phyloP scores from a whole-genome alignment of 2,797 vertebrate genomes.

The Pipistrellus nathusii region DNA sequence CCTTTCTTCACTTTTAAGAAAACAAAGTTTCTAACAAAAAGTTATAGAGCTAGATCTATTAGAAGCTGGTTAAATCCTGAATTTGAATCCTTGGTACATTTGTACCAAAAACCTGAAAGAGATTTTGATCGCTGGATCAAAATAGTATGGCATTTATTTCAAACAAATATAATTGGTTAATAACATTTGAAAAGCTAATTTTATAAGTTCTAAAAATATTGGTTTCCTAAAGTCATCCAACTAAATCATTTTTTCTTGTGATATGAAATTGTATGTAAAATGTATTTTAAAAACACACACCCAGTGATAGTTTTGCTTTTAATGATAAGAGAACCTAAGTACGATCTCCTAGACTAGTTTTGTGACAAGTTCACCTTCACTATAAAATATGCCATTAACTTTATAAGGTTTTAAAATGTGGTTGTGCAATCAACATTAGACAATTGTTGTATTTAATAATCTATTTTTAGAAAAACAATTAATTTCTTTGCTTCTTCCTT shows the following conservation, averaged over 20 bases:
- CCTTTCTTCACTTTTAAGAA: constrained; percentile 15
- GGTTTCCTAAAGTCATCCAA: constrained; percentile 53
- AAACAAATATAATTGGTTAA: constrained; percentile 74
- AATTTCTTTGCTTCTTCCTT: constrained; percentile 18
- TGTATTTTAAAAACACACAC: constrained; percentile 12
- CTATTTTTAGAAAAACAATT: not conserved
- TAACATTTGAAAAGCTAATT: constrained; percentile 65
- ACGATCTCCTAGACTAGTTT: not conserved
- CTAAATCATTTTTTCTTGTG: not conserved
- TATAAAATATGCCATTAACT: not conserved
- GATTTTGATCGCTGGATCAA: constrained; percentile 78
- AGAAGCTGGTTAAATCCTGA: constrained; percentile 14
- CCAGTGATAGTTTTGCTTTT: not conserved
- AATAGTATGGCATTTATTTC: constrained; percentile 71
- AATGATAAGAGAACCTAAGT: constrained; percentile 17
- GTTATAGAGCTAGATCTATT: not conserved
- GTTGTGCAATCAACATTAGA: not conserved
- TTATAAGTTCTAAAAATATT: constrained; percentile 74
- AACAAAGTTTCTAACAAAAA: not conserved
- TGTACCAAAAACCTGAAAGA: constrained; percentile 71
- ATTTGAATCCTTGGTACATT: constrained; percentile 67
- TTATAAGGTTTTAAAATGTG: not conserved
- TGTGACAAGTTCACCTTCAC: not conserved
- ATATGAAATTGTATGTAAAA: not conserved
- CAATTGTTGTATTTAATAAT: not conserved